Conservation (phyloP, 1,140 invertebrate genomes). For the Plectrocnemia conspersa region DNA sequence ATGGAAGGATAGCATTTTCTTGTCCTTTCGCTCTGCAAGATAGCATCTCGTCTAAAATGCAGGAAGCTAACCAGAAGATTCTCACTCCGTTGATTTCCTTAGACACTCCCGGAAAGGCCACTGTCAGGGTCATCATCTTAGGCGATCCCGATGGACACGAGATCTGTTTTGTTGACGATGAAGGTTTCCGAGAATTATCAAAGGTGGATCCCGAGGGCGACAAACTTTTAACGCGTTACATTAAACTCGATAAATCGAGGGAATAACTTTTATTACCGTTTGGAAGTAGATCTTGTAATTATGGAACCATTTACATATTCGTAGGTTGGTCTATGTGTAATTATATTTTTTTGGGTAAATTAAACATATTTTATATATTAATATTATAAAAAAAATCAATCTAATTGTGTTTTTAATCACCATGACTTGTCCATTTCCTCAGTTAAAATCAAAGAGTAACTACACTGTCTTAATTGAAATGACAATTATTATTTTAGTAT, state of each 20-base stretch:
- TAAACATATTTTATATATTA: too few relatives aligned
- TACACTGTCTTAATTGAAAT: not conserved
- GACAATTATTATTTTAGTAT: not conserved
- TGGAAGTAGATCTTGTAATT: not conserved
- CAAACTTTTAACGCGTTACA: conserved; percentile 72
- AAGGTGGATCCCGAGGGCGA: conserved; percentile 81
- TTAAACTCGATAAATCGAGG: conserved; percentile 62
- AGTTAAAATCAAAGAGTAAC: not conserved
- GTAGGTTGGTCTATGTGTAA: too few relatives aligned
- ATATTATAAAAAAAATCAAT: too few relatives aligned
- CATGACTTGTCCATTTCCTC: too few relatives aligned
- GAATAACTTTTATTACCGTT: conserved; percentile 32
- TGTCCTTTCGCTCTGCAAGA: conserved; percentile 73
- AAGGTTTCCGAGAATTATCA: conserved; percentile 86
- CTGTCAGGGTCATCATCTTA: conserved; percentile 91
- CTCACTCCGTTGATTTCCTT: conserved; percentile 83
- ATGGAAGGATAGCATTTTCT: conserved; percentile 92
- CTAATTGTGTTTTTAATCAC: too few relatives aligned
- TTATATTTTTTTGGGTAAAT: too few relatives aligned
- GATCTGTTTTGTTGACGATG: conserved; percentile 98
- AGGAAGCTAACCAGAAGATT: conserved; percentile 68
- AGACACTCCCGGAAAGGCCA: conserved; percentile 94
- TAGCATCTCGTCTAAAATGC: conserved; percentile 69
- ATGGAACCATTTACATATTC: conserved; percentile 14
- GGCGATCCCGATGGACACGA: conserved; percentile 96